A percentile compares a stretch with the other conserved stretches of the same genome.
These are phyloP conservation scores for Anticlea derivata DNA, from an alignment of 2,888 invertebrate genomes.

Conservation along the genomic window DNA sequence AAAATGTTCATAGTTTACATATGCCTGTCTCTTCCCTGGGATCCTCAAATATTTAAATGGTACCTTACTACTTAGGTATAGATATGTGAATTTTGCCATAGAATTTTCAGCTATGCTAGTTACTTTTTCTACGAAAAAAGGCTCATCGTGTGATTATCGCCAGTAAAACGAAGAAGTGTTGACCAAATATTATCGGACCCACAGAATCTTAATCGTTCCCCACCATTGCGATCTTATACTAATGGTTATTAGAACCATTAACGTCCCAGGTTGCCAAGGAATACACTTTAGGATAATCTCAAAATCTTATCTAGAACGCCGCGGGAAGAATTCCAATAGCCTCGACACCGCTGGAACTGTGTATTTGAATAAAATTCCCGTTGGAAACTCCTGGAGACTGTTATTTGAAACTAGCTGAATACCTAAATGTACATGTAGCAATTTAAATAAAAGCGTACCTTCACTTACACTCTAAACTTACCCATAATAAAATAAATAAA, in stretches of 20 bases:
- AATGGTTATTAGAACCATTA: constrained; percentile 23
- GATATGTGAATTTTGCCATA: no score
- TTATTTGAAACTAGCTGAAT: constrained; percentile 26
- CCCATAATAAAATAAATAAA: no score
- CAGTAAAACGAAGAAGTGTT: no score
- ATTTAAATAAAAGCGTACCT: neutral
- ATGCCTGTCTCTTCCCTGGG: no score
- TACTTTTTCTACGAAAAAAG: no score
- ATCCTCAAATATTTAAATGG: no score
- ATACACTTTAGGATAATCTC: constrained; percentile 20
- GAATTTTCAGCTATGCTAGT: no score
- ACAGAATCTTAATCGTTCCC: constrained; percentile 1
- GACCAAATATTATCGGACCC: constrained; percentile 1
- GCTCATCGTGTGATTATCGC: no score
- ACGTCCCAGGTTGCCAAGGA: constrained; percentile 10
- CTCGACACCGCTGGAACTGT: constrained; percentile 38
- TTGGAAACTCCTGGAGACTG: constrained; percentile 31
- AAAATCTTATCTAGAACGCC: constrained; percentile 19
- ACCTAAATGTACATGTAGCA: neutral
- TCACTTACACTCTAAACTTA: no score
- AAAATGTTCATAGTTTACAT: no score
- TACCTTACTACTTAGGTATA: no score
- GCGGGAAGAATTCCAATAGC: constrained; percentile 44
- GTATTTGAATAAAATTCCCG: constrained; percentile 54
- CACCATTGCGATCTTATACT: constrained; percentile 1